phyloP scores from a whole-genome alignment of 1,140 invertebrate genomes.

The Procambarus virginalis region DNA sequence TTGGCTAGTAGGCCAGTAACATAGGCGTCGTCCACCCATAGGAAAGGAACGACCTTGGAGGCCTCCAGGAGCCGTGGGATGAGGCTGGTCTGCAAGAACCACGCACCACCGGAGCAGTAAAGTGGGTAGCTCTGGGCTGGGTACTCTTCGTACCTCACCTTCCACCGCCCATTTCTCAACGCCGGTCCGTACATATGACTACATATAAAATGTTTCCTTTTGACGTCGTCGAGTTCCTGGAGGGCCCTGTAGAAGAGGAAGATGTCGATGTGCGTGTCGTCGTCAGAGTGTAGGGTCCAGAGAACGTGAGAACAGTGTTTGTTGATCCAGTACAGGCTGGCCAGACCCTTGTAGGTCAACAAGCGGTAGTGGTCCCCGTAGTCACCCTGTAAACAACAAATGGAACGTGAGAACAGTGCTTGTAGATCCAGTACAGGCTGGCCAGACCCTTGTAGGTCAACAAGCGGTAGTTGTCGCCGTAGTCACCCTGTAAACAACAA shows the following conservation, averaged over 20 bases:
- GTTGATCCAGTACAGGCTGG: slow-evolving; percentile 34
- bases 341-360: slow-evolving; percentile 33
- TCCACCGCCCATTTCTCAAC: slow-evolving; percentile 16
- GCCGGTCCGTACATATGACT: slow-evolving; percentile 25
- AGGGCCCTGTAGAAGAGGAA: slow-evolving; percentile 34
- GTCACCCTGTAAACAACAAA: slow-evolving; percentile 22
- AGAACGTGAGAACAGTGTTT: slow-evolving; percentile 20
- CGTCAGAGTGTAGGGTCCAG: slow-evolving; percentile 48
- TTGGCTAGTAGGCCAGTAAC: slow-evolving; percentile 35
- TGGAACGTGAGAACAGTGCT: slow-evolving; percentile 20
- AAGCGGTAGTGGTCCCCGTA: slow-evolving; percentile 50
- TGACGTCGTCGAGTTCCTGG: neutral
- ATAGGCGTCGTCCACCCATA: slow-evolving; percentile 56
- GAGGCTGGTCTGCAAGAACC: slow-evolving; percentile 42
- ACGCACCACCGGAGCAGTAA: slow-evolving; percentile 32
- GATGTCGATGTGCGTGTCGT: slow-evolving; percentile 43
- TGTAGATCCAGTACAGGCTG: slow-evolving; percentile 23
- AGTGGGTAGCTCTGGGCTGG: slow-evolving; percentile 7
- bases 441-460: slow-evolving; percentile 40
- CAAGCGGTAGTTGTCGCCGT: slow-evolving; percentile 45
- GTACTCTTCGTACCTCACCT: slow-evolving; percentile 30
- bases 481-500: slow-evolving; percentile 29
- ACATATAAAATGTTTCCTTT: slow-evolving; percentile 16
- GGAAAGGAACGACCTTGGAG: slow-evolving; percentile 32
- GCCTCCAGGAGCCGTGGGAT: slow-evolving; percentile 18